phyloP scores from a whole-genome alignment of 2,888 invertebrate species.

The Parnassius orleans region DNA sequence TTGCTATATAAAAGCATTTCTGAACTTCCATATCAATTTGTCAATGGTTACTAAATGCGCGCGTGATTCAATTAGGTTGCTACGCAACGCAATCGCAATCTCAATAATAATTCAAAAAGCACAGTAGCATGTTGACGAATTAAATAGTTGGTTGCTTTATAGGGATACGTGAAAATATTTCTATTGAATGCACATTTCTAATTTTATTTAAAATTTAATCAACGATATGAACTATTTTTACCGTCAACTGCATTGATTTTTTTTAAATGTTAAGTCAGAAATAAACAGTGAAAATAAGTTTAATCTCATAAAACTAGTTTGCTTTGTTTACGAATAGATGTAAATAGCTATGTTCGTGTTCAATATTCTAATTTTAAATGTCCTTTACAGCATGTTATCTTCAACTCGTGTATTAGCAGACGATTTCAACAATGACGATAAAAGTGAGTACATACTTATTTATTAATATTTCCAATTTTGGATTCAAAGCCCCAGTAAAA shows the following conservation, averaged over 20 bases:
- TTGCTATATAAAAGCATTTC: too few relatives aligned
- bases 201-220: too few relatives aligned
- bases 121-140: slow-evolving; percentile 53
- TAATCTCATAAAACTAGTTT: slow-evolving; percentile 1
- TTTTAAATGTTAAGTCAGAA: not conserved
- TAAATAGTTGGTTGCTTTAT: slow-evolving; percentile 36
- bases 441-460: slow-evolving; percentile 32
- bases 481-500: too few relatives aligned
- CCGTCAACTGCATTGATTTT: not conserved
- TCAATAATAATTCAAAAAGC: slow-evolving; percentile 47
- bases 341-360: slow-evolving; percentile 35
- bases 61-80: slow-evolving; percentile 72
- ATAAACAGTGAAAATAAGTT: too few relatives aligned
- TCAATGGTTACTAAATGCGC: slow-evolving; percentile 38
- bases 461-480: too few relatives aligned
- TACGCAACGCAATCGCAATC: slow-evolving; percentile 52
- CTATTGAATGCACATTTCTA: too few relatives aligned
- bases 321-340: slow-evolving; percentile 22
- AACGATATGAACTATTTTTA: too few relatives aligned
- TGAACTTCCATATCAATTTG: not conserved
- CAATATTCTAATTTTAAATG: slow-evolving; percentile 28
- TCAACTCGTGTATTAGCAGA: slow-evolving; percentile 25
- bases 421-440: slow-evolving; percentile 35
- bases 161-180: not conserved
- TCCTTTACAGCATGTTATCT: slow-evolving; percentile 14